phyloP scores from a whole-genome alignment of 2,888 invertebrate species.

The Allophyes oxyacanthae region DNA sequence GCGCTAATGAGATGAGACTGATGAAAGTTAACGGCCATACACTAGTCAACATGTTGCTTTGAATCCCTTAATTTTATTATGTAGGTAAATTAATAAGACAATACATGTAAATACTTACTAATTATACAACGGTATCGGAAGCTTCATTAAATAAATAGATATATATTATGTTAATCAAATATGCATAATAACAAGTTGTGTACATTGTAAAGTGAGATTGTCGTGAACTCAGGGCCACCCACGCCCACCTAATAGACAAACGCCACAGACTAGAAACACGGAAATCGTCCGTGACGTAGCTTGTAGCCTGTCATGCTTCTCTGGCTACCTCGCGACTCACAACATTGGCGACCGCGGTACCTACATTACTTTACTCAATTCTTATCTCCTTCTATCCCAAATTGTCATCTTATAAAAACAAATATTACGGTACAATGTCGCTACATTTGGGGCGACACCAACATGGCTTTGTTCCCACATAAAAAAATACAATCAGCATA shows the following conservation, averaged over 20 bases:
- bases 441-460: conserved; percentile 29
- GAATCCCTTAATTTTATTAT: conserved; percentile 17
- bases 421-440: conserved; percentile 16
- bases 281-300: conserved; percentile 57
- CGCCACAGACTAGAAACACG: conserved; percentile 41
- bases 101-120: conserved; percentile 1
- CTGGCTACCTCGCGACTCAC: conserved; percentile 32
- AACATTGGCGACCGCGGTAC: conserved; percentile 19
- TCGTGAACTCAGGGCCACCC: conserved; percentile 70
- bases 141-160: conserved; percentile 10
- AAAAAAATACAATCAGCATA: conserved; percentile 50
- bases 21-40: conserved; percentile 45
- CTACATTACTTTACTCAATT: conserved; percentile 22
- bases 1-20: conserved; percentile 79
- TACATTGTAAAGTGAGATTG: conserved; percentile 35
- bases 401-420: conserved; percentile 51
- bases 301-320: conserved; percentile 44
- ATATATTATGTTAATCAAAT: conserved; percentile 29
- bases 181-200: conserved; percentile 21
- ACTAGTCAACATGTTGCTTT: conserved; percentile 11
- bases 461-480: conserved; percentile 19
- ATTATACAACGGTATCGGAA: conserved; percentile 2
- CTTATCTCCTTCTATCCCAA: conserved; percentile 40
- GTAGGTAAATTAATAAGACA: conserved; percentile 4
- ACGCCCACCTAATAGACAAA: conserved; percentile 52